These are phyloP conservation scores for Tenualosa thibaudeaui DNA, from an alignment of 2,797 vertebrate genomes.

Conservation along the genomic window DNA sequence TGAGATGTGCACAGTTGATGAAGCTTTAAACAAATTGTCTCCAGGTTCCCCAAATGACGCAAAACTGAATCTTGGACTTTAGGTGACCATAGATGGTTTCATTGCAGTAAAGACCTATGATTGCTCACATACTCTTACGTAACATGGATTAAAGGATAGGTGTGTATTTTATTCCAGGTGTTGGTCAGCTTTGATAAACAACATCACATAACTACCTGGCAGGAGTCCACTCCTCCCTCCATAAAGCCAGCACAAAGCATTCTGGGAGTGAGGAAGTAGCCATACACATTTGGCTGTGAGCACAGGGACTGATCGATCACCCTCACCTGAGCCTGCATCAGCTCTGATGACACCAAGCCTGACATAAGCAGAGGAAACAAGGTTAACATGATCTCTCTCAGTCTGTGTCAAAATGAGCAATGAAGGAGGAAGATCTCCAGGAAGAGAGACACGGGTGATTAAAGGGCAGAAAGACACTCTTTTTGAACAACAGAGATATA, in stretches of 20 bases:
- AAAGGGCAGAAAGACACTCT: background rate
- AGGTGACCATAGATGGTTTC: background rate
- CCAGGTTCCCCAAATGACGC: background rate
- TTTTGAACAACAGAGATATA: background rate
- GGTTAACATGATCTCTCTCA: background rate
- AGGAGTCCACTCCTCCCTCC: slow-evolving; percentile 76
- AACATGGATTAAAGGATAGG: background rate
- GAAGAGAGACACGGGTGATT: background rate
- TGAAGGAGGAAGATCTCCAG: background rate
- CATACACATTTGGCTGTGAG: slow-evolving; percentile 62
- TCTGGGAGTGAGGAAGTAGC: slow-evolving; percentile 66
- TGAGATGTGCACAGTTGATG: background rate
- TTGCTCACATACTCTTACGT: background rate
- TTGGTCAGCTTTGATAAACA: background rate
- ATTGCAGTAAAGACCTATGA: background rate
- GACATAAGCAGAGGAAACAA: background rate
- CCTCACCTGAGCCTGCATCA: slow-evolving; percentile 72
- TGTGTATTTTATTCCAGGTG: slow-evolving; percentile 25
- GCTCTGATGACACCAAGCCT: slow-evolving; percentile 54
- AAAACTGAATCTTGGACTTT: background rate
- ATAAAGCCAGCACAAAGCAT: slow-evolving; percentile 79
- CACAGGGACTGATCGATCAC: slow-evolving; percentile 70
- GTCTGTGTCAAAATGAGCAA: background rate
- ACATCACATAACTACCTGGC: slow-evolving; percentile 68
- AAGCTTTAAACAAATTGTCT: background rate